A percentile compares a stretch with the other conserved stretches of the same genome.
Conservation (phyloP, 2,888 invertebrate species). For the Ennomos fuscantarius region DNA sequence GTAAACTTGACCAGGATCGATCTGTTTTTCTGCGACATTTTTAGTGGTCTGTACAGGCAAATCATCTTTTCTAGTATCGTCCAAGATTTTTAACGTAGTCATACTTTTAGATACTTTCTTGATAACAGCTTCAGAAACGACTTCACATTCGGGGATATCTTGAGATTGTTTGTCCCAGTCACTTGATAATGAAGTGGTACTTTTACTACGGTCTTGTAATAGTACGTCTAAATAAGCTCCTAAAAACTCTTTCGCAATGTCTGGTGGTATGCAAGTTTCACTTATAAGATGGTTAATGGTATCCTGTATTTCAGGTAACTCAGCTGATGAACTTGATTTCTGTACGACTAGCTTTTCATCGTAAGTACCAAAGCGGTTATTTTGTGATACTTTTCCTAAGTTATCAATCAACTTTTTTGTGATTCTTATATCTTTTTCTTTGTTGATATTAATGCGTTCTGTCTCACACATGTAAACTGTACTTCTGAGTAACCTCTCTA, state of each 20-base stretch:
- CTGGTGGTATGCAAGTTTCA: slow-evolving; percentile 60
- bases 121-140: slow-evolving; percentile 58
- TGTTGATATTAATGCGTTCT: slow-evolving; percentile 44
- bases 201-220: slow-evolving; percentile 50
- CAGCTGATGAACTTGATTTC: slow-evolving; percentile 58
- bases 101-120: slow-evolving; percentile 62
- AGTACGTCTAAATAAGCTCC: slow-evolving; percentile 65
- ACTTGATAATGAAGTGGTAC: slow-evolving; percentile 50
- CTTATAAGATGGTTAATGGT: slow-evolving; percentile 66
- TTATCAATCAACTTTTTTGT: slow-evolving; percentile 64
- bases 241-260: slow-evolving; percentile 66
- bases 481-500: slow-evolving; percentile 68
- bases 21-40: slow-evolving; percentile 25
- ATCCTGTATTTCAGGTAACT: slow-evolving; percentile 62
- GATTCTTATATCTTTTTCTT: slow-evolving; percentile 66
- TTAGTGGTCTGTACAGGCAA: slow-evolving; percentile 21
- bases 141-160: slow-evolving; percentile 50
- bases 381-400: slow-evolving; percentile 50
- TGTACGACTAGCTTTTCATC: slow-evolving; percentile 40
- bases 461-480: slow-evolving; percentile 70
- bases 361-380: slow-evolving; percentile 29
- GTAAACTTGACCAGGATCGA: slow-evolving; percentile 59
- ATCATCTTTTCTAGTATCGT: slow-evolving; percentile 13
- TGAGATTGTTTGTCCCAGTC: slow-evolving; percentile 41
- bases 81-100: slow-evolving; percentile 43